phyloP scores from a whole-genome alignment of 2,797 vertebrate genomes.

The Phylloscopus collybita region DNA sequence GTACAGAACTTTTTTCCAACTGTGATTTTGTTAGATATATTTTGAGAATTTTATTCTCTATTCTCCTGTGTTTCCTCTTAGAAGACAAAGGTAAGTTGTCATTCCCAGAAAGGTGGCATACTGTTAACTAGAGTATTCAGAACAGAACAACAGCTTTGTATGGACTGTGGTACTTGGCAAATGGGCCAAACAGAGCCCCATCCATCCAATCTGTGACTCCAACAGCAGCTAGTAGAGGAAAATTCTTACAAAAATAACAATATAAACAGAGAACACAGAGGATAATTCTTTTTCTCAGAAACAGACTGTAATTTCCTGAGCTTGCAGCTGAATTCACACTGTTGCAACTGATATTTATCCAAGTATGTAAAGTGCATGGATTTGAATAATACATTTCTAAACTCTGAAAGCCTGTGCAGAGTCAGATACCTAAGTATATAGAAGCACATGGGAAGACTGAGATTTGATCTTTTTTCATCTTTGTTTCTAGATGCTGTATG shows the following conservation, averaged over 20 bases:
- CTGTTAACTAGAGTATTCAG: background rate
- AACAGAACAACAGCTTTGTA: background rate
- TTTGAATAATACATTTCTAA: background rate
- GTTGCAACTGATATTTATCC: background rate
- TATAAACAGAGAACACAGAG: background rate
- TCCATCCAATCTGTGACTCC: background rate
- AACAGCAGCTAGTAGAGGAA: background rate
- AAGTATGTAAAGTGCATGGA: background rate
- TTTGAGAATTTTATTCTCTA: background rate
- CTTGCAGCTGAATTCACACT: background rate
- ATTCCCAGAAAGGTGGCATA: background rate
- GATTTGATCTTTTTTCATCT: background rate
- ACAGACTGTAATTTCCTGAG: background rate
- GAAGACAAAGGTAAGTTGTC: background rate
- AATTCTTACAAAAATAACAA: background rate
- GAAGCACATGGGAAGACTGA: background rate
- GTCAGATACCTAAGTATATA: background rate
- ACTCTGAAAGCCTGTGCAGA: background rate
- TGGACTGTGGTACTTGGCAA: background rate
- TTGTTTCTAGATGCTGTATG: background rate
- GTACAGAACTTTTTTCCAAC: background rate
- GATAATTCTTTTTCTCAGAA: background rate
- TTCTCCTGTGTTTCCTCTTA: background rate
- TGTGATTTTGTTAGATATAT: background rate
- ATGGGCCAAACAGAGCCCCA: background rate